Percentiles rank a stretch among this genome's conserved stretches.
phyloP scores from a whole-genome alignment of 2,113 vertebrate species.

The Paracanthobrama guichenoti region DNA sequence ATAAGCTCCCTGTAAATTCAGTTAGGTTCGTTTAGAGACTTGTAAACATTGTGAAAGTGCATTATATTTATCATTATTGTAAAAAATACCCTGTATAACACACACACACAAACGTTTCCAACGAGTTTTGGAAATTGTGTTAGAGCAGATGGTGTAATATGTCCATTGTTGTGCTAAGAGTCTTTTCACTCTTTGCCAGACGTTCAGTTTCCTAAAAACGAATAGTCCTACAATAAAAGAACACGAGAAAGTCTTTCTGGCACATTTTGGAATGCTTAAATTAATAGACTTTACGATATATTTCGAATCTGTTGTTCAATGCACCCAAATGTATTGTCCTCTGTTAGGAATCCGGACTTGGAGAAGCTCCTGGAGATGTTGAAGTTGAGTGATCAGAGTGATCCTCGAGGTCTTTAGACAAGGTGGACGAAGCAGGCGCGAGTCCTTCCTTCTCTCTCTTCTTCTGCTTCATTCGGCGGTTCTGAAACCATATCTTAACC shows the following conservation, averaged over 20 bases:
- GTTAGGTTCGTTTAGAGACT: slow-evolving; percentile 55
- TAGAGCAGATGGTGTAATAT: neutral
- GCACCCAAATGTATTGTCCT: slow-evolving; percentile 61
- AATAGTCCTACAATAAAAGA: slow-evolving; percentile 16
- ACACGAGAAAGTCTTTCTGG: neutral
- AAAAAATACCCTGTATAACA: slow-evolving; percentile 54
- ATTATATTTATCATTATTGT: slow-evolving; percentile 45
- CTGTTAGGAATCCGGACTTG: slow-evolving; percentile 79
- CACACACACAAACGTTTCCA: slow-evolving; percentile 21
- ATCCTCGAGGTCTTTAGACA: slow-evolving; percentile 80
- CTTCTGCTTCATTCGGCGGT: slow-evolving; percentile 97
- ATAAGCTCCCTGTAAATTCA: slow-evolving; percentile 60
- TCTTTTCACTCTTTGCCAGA: neutral
- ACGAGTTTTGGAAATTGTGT: neutral
- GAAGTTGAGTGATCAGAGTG: slow-evolving; percentile 87
- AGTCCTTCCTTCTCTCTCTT: slow-evolving; percentile 90
- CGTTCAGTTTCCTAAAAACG: neutral
- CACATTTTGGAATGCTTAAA: slow-evolving; percentile 46
- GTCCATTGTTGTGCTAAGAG: slow-evolving; percentile 5
- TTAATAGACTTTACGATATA: slow-evolving; percentile 29
- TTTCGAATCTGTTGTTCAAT: slow-evolving; percentile 9
- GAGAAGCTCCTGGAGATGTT: slow-evolving; percentile 89
- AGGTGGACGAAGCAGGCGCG: slow-evolving; percentile 51
- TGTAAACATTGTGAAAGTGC: slow-evolving; percentile 64
- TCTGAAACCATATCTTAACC: slow-evolving; percentile 99